A percentile compares a stretch with the other conserved stretches of the same genome.
These are phyloP conservation scores for Pogonus chalceus DNA, from an alignment of 1,140 invertebrate genomes.

Conservation along the genomic window DNA sequence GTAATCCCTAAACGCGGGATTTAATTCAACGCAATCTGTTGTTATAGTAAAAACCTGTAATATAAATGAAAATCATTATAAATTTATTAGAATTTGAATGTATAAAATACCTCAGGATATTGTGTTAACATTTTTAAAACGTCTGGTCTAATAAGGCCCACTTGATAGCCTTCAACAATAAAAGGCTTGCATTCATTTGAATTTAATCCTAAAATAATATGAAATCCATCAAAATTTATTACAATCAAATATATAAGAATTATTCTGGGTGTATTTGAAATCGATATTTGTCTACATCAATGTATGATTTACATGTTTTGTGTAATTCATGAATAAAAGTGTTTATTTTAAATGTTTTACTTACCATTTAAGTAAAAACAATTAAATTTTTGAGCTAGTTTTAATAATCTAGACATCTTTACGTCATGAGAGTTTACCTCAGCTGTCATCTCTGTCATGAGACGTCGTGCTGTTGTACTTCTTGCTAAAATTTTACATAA, in stretches of 20 bases:
- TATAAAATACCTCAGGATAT: conserved; percentile 63
- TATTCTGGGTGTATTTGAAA: not conserved
- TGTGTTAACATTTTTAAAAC: conserved; percentile 66
- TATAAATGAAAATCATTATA: conserved; percentile 14
- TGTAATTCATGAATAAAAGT: conserved; percentile 9
- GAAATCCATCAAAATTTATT: not conserved
- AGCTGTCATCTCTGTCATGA: conserved; percentile 31
- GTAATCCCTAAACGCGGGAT: conserved; percentile 75
- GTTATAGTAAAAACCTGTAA: conserved; percentile 57
- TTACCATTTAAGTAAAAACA: conserved; percentile 76
- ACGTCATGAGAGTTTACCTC: conserved; percentile 28
- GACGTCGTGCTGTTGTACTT: conserved; percentile 20
- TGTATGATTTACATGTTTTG: not conserved
- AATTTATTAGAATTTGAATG: not conserved
- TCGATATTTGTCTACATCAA: conserved; percentile 1
- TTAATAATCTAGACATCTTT: conserved; percentile 56
- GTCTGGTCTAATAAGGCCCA: conserved; percentile 74
- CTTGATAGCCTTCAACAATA: conserved; percentile 75
- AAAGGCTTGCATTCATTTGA: conserved; percentile 73
- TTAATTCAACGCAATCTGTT: conserved; percentile 63
- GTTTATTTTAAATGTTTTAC: conserved; percentile 18
- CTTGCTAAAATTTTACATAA: not conserved
- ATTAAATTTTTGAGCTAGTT: conserved; percentile 73
- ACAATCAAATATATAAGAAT: not conserved
- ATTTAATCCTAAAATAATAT: conserved; percentile 48